Base-by-base conservation (phyloP, 2,113 vertebrate genomes). In the Aphyosemion australe region DNA sequence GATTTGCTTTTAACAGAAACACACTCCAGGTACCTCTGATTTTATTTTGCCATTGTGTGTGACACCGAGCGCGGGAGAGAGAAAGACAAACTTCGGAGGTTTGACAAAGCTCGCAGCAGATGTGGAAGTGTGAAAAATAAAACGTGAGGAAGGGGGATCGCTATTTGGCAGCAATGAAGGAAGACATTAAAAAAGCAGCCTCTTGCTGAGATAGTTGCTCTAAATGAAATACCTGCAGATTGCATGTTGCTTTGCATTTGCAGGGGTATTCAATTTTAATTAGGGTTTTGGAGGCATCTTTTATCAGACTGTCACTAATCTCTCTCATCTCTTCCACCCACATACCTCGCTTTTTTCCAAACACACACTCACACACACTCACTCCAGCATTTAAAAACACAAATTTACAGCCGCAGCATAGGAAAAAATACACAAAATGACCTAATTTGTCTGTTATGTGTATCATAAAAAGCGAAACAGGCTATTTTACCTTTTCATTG, bases 191-290 rank as follows among this genome's bases (percentile, higher is more conserved):
- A 84, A 85, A 86, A 85, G 79, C 80, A 76, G 69, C 72, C 65
- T 80, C 74, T 69, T 63, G 76, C 79, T 79, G 88, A 87, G 85
- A 90, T 85, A 79, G 88, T 84, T 86, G 80, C 80, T 85, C 87
- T 83, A 85, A 92, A 91, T 87, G 80, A 93, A 92, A 92, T 91
- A 91, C 86, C 87, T 88, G 82, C 83, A 90, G 89, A 91, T 89
- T 90, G 87, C 87, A 86, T 85, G 87, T 90, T 89, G 82, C 74
- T 87, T 82, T 79, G 86, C 85, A 79, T 90, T 88, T 84, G 81
- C 77, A 48, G 80, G 76, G 84, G 87, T 89, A 86, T 92, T 93
- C 85, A 89, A 83, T 92, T 93, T 92, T 92, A 93, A 93, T 92
- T 91, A 90, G 85, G 86, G 87, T 91, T 90, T 90, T 90, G 82